Percentiles rank a stretch among this genome's conserved stretches.
phyloP scores from a whole-genome alignment of 35 echinoderm and acorn worm genomes.

The Ophioderma brevispina region DNA sequence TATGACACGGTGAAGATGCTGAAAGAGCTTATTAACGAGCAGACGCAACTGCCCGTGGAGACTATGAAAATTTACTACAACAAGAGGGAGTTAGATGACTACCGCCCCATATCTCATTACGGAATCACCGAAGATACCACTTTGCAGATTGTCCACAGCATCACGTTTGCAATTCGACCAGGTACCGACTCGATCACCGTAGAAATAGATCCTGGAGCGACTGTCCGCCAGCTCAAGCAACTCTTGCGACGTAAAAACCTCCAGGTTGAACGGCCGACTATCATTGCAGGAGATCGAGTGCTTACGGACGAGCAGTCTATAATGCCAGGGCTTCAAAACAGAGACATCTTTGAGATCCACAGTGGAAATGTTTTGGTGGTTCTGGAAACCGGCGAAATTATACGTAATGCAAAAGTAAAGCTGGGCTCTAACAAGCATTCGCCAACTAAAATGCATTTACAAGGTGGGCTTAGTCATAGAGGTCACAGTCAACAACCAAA shows the following conservation, averaged over 20 bases:
- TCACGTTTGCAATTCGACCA: background rate
- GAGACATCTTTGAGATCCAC: background rate
- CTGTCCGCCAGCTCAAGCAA: background rate
- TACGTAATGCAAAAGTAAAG: background rate
- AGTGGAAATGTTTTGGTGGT: background rate
- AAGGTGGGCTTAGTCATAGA: too few species aligned
- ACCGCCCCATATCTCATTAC: background rate
- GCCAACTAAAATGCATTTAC: background rate
- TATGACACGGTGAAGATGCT: slow-evolving; percentile 2
- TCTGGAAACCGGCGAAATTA: background rate
- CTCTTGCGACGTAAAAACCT: background rate
- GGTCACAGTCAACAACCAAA: too few species aligned
- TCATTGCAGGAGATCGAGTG: background rate
- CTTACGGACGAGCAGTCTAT: background rate
- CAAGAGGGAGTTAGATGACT: background rate
- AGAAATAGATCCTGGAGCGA: background rate
- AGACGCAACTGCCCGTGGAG: slow-evolving; percentile 22
- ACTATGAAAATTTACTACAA: slow-evolving; percentile 26
- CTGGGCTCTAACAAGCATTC: background rate
- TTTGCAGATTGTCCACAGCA: background rate
- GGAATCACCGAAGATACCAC: background rate
- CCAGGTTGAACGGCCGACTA: background rate
- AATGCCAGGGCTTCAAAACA: background rate
- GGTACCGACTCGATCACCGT: background rate
- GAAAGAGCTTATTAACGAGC: slow-evolving; percentile 34